Evolutionary conservation across 2,797 vertebrate species (phyloP), one percentile per base, ranked within the genome.

Genomic region (Onychomys leucogaster): DNA sequence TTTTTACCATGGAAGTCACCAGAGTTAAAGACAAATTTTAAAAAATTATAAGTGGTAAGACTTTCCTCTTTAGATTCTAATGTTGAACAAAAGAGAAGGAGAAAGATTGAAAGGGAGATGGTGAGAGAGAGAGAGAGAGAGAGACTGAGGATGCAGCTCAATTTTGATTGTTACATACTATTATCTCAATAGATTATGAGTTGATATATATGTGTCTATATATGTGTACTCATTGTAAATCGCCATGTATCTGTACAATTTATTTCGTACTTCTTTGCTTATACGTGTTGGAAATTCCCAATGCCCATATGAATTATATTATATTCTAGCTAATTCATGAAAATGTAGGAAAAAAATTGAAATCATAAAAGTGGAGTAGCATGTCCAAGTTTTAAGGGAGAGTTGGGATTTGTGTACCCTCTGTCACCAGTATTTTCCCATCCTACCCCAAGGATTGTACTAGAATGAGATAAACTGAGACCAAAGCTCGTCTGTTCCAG

Each of bases 21-120:
- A 78, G 92, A 76, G 7, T 90, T 91, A 90, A 91, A 89, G 29
- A 75, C 49, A 91, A 63, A 37, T 89, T 78, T 88, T 83, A 55
- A 73, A 12, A 92, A 41, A 94, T 41, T 46, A 2, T 11, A 61
- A 90, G 13, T 67, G 8, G 3, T 19, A 59, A 49, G 19, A 29
- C 10, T 89, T 63, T 94, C n/a, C 29, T 32, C 12, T 90, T 52
- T 25, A 85, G 17, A 13, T 92, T 69, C 78, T 12, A 17, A 41
- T 41, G 11, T 67, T 86, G 0, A 67, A 23, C 21, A 67, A 85
- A 85, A 46, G 6, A 67, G 3, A 14, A 29, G 10, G 21, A 65
- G 43, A 55, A 67, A 43, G 32, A 43, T 37, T 76, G 5, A 37
- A 12, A 77, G 5, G n/a, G 16, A 75, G 14, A 49, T 89, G 27